Percentiles rank a stretch among this genome's conserved stretches.
phyloP scores from a whole-genome alignment of 2,113 vertebrate genomes.

The Sylvia atricapilla region DNA sequence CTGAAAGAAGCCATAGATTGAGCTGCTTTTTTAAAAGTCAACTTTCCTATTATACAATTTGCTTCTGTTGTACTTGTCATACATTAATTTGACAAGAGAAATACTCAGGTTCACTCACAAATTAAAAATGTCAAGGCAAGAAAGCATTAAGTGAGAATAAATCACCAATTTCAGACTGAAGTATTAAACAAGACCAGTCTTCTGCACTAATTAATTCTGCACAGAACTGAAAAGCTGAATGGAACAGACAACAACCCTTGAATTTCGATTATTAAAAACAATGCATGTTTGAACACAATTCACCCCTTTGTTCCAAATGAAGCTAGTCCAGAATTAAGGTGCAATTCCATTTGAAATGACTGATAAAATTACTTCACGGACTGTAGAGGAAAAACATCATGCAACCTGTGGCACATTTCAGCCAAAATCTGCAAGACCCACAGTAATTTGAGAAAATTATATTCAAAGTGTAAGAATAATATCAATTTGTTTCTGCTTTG shows the following conservation, averaged over 20 bases:
- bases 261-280: background rate
- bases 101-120: background rate
- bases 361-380: background rate
- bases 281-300: background rate
- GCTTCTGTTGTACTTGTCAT: background rate
- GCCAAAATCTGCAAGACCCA: background rate
- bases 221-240: background rate
- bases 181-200: background rate
- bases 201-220: background rate
- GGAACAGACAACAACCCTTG: background rate
- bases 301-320: background rate
- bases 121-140: background rate
- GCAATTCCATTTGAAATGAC: background rate
- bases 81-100: background rate
- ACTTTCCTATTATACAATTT: fast-evolving
- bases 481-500: background rate
- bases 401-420: background rate
- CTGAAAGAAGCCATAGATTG: background rate
- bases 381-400: background rate
- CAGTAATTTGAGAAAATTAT: background rate
- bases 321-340: background rate
- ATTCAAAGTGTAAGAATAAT: background rate
- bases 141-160: background rate
- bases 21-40: background rate
- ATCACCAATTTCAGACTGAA: background rate